A percentile compares a stretch with the other conserved stretches of the same genome.
phyloP scores from a whole-genome alignment of 2,113 vertebrate species.

The Micromys minutus region DNA sequence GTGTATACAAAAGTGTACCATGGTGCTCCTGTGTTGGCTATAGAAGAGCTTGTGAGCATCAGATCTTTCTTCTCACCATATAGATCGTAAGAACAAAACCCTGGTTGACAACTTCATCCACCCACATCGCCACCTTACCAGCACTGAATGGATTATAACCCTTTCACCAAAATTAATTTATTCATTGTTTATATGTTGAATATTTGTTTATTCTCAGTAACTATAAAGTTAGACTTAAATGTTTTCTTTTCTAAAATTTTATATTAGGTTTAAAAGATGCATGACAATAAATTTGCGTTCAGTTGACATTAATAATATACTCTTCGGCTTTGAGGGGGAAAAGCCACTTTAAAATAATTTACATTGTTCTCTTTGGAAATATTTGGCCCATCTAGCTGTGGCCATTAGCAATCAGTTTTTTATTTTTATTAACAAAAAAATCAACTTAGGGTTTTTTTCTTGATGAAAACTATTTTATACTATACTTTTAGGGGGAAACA shows the following conservation, averaged over 20 bases:
- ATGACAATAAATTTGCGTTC: slow-evolving; percentile 12
- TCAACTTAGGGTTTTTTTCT: not conserved
- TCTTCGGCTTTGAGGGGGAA: slow-evolving; percentile 31
- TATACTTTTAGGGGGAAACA: not conserved
- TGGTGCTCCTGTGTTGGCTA: not conserved
- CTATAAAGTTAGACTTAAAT: not conserved
- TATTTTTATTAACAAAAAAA: slow-evolving; percentile 54
- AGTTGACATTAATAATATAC: not conserved
- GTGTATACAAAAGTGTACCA: not conserved
- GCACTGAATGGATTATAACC: not conserved
- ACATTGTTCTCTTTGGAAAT: slow-evolving; percentile 33
- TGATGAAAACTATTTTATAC: not conserved
- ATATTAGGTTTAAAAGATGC: not conserved
- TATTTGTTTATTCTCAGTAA: not conserved
- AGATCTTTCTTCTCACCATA: not conserved
- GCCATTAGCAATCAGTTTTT: slow-evolving; percentile 28
- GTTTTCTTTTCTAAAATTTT: not conserved
- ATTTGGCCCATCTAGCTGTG: not conserved
- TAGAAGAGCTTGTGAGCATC: not conserved
- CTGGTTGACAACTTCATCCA: not conserved
- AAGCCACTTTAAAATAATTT: slow-evolving; percentile 36
- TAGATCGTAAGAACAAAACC: not conserved
- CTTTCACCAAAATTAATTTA: not conserved
- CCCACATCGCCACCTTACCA: not conserved
- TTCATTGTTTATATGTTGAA: not conserved